Base-by-base conservation (phyloP, 2,888 invertebrate genomes). In the Gastrophysa polygoni region DNA sequence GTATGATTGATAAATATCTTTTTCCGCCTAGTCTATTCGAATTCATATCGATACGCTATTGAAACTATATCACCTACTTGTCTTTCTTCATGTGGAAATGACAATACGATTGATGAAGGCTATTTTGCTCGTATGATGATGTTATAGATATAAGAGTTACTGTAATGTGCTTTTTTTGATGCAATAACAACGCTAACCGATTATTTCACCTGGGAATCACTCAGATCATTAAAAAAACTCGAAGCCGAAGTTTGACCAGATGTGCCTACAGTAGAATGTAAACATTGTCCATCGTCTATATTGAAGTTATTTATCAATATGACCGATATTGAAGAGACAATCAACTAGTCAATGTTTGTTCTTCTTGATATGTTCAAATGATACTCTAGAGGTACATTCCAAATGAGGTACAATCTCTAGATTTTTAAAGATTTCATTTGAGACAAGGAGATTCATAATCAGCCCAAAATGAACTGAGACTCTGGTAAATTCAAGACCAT, bases 1-100 rank as follows among this genome's bases (percentile, higher is more conserved):
- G 24, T 24, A 24, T 5, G 24, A 7, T 24, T 3, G 24, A 7
- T 24, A 7, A 3, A 38, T 38, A 14, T 14, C 14, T 38, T 38
- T 38, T 38, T 7, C 14, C 4, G 14, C 14, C 38, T 38, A 38
- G 14, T 38, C 1, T 38, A 38, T 38, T n/a, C 6, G 38, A 38
- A n/a, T 38, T n/a, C n/a, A 38, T 11, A 32, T 6, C n/a, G n/a
- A 4, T 32, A 32, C 8, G 10, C 38, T 52, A 52, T 52, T 52
- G 38, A 21, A 52, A 52, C 52, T 38, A 38, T 52, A 52, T 52
- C 52, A 54, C 54, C 54, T 54, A 29, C 43, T 43, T 43, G 20
- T 21, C 43, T 16, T 54, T 43, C 20, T 54, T 18, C 43, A 54
- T 54, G 54, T 54, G 38, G 43, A 54, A 54, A 54, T 54, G 43